Evolutionary conservation across 1,140 invertebrate genomes (phyloP).

Genomic region (Arion vulgaris): DNA sequence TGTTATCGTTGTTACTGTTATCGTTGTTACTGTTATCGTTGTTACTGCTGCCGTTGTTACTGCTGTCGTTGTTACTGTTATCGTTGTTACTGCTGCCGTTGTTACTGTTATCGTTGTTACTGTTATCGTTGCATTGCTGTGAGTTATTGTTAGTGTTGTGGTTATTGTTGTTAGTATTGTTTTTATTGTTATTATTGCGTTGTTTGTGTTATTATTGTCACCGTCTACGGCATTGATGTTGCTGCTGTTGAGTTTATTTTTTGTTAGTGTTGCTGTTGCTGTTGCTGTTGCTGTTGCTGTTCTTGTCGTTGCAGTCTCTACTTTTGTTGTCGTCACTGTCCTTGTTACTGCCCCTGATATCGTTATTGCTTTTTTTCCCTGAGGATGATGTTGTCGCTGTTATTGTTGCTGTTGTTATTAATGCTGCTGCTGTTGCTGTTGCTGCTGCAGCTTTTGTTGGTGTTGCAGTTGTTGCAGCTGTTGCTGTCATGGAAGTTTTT

Average conservation of each 20-base stretch:
- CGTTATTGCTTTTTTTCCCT: neutral
- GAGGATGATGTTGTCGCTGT: neutral
- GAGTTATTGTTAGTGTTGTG: neutral
- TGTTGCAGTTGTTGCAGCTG: neutral
- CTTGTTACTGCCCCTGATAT: neutral
- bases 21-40: neutral
- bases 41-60: neutral
- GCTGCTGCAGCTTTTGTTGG: neutral
- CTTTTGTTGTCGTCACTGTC: neutral
- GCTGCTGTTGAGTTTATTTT: neutral
- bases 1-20: neutral
- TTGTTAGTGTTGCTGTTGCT: neutral
- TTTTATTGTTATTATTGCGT: neutral
- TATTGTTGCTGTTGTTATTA: neutral
- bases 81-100: neutral
- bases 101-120: neutral
- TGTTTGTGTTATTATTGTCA: neutral
- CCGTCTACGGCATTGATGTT: neutral
- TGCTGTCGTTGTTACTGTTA: neutral
- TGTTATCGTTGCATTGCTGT: neutral
- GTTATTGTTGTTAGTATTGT: neutral
- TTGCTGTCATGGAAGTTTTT: neutral
- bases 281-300: neutral
- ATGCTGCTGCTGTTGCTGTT: neutral
- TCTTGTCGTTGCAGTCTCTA: neutral